phyloP scores from a whole-genome alignment of 2,888 invertebrate genomes.

The Taphrorychus bicolor region DNA sequence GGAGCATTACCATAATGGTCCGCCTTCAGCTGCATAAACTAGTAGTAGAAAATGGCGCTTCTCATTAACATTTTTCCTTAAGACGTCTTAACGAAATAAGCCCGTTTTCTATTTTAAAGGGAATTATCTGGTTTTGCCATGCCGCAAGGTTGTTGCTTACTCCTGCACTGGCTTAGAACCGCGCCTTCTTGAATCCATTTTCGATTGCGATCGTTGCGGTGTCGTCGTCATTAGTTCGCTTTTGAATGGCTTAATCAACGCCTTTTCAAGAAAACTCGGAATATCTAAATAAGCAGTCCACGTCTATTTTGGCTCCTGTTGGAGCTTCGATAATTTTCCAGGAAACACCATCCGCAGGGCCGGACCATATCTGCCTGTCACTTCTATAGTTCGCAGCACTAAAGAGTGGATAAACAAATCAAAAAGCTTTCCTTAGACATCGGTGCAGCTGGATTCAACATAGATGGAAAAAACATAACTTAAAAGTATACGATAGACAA shows the following conservation, averaged over 20 bases:
- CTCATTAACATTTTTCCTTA: conserved; percentile 4
- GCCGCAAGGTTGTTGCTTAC: neutral
- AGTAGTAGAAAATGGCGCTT: neutral
- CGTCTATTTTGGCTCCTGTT: neutral
- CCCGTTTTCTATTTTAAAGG: neutral
- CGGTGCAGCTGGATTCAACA: too few species aligned
- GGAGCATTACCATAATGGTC: conserved; percentile 5
- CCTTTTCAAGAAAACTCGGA: conserved; percentile 5
- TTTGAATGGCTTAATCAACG: conserved; percentile 13
- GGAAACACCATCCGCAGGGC: neutral
- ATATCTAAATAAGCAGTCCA: conserved; percentile 12
- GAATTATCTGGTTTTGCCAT: too few species aligned
- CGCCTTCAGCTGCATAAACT: conserved; percentile 6
- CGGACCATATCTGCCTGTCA: too few species aligned
- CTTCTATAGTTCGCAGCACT: too few species aligned
- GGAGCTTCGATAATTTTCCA: neutral
- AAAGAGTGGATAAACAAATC: too few species aligned
- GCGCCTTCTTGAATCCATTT: neutral
- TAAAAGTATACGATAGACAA: too few species aligned
- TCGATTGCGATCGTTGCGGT: neutral
- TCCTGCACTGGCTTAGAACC: neutral
- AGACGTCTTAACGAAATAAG: neutral
- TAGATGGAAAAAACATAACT: too few species aligned
- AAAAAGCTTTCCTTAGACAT: too few species aligned
- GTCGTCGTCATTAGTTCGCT: neutral